Conservation (phyloP, 1,140 invertebrate species). For the Aphaenogaster ashmeadi region DNA sequence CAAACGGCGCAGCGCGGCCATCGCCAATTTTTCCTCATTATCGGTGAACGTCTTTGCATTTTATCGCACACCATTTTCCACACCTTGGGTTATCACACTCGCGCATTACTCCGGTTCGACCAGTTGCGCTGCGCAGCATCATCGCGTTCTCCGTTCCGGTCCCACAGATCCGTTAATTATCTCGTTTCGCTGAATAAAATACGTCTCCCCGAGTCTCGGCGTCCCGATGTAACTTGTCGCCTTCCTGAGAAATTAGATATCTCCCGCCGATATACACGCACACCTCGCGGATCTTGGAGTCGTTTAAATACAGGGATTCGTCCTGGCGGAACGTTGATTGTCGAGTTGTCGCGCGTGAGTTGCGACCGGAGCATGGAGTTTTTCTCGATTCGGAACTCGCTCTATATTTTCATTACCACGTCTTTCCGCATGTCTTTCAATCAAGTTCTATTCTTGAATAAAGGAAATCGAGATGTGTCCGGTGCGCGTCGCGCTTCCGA, state of each 20-base stretch:
- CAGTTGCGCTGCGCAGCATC: slow-evolving; percentile 12
- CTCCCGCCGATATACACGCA: background rate
- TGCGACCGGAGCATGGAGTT: background rate
- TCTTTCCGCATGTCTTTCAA: background rate
- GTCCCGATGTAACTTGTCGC: slow-evolving; percentile 5
- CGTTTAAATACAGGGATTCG: background rate
- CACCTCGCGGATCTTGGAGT: slow-evolving; percentile 12
- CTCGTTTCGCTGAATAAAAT: slow-evolving; percentile 34
- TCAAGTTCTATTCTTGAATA: background rate
- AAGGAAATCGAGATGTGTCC: background rate
- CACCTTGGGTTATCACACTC: background rate
- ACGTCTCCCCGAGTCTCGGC: background rate
- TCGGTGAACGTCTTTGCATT: background rate
- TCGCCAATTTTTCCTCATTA: slow-evolving; percentile 22
- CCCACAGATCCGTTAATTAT: slow-evolving; percentile 43
- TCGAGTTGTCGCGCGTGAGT: background rate
- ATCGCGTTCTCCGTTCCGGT: slow-evolving; percentile 1
- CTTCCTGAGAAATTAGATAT: slow-evolving; percentile 21
- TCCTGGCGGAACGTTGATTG: background rate
- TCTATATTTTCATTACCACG: background rate
- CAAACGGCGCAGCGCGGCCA: background rate
- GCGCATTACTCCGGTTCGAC: slow-evolving; percentile 21
- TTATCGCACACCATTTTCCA: background rate
- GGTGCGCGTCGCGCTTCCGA: background rate
- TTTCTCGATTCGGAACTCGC: background rate